Conservation (phyloP, 2,888 invertebrate species). For the Stenodera caucasica region DNA sequence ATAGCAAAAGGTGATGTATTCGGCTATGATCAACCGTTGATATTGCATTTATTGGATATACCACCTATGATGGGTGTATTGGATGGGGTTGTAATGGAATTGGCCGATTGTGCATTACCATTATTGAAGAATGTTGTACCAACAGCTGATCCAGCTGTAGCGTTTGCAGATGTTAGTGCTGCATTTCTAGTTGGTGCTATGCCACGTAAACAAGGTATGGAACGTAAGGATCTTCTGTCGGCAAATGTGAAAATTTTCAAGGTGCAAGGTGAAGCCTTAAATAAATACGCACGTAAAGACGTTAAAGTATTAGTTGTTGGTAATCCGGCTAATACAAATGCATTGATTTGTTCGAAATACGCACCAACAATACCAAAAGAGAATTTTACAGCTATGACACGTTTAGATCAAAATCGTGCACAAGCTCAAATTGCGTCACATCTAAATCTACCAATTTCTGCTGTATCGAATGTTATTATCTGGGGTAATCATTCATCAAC, state of each 20-base stretch:
- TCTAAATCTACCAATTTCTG: slow-evolving; percentile 67
- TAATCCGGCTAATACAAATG: slow-evolving; percentile 99
- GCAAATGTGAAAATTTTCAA: slow-evolving; percentile 99
- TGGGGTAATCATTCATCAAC: slow-evolving; percentile 99
- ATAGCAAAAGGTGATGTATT: slow-evolving; percentile 96
- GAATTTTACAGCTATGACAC: slow-evolving; percentile 97
- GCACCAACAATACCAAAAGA: slow-evolving; percentile 94
- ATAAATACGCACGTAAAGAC: slow-evolving; percentile 60
- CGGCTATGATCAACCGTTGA: slow-evolving; percentile 83
- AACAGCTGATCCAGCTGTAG: slow-evolving; percentile 84
- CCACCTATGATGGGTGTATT: slow-evolving; percentile 94
- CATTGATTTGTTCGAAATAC: slow-evolving; percentile 91
- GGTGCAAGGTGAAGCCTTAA: slow-evolving; percentile 92
- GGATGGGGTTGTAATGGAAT: slow-evolving; percentile 97
- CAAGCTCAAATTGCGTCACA: slow-evolving; percentile 83
- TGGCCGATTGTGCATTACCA: slow-evolving; percentile 93
- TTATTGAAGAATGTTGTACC: slow-evolving; percentile 81
- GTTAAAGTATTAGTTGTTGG: slow-evolving; percentile 96
- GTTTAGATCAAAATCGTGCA: slow-evolving; percentile 97
- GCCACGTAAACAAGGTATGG: slow-evolving; percentile 98
- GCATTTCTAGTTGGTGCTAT: slow-evolving; percentile 97
- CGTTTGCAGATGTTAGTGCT: slow-evolving; percentile 95
- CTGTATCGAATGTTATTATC: slow-evolving; percentile 86
- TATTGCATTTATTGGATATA: slow-evolving; percentile 91
- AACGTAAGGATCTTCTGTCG: slow-evolving; percentile 94